Conservation (phyloP, 2,888 invertebrate genomes). For the Pomacea canaliculata region DNA sequence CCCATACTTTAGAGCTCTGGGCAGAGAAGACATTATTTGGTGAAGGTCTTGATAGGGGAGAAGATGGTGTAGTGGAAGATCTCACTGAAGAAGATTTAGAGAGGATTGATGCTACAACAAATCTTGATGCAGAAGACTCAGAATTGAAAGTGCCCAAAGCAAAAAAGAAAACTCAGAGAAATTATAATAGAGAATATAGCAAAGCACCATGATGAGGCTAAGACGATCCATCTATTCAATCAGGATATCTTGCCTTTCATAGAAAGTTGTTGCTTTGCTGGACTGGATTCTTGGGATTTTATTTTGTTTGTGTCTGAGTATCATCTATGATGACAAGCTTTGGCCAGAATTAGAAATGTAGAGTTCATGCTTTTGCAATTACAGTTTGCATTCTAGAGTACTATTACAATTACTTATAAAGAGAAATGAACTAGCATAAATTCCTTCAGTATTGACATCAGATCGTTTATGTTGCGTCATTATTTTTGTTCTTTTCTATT, state of each 20-base stretch:
- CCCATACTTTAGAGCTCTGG: neutral
- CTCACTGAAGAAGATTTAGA: neutral
- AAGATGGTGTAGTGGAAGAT: constrained; percentile 1
- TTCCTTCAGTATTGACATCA: no score
- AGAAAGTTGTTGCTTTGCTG: constrained; percentile 51
- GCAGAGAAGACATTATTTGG: neutral
- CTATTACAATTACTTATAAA: no score
- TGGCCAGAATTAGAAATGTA: no score
- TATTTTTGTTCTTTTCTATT: no score
- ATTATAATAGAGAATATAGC: neutral
- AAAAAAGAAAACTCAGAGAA: neutral
- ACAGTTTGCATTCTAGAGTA: no score
- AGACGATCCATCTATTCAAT: constrained; percentile 15
- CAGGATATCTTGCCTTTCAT: constrained; percentile 39
- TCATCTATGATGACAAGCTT: no score
- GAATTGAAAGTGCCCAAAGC: no score
- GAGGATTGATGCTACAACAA: neutral
- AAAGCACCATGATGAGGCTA: constrained; percentile 10
- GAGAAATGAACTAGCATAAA: no score
- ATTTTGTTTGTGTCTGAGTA: no score
- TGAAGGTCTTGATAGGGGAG: neutral
- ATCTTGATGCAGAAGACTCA: no score
- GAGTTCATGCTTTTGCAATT: no score
- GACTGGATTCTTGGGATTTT: constrained; percentile 37
- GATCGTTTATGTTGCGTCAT: no score